Evolutionary conservation across 2,113 vertebrate genomes (phyloP).

Genomic region (Hippocampus guttulatus): DNA sequence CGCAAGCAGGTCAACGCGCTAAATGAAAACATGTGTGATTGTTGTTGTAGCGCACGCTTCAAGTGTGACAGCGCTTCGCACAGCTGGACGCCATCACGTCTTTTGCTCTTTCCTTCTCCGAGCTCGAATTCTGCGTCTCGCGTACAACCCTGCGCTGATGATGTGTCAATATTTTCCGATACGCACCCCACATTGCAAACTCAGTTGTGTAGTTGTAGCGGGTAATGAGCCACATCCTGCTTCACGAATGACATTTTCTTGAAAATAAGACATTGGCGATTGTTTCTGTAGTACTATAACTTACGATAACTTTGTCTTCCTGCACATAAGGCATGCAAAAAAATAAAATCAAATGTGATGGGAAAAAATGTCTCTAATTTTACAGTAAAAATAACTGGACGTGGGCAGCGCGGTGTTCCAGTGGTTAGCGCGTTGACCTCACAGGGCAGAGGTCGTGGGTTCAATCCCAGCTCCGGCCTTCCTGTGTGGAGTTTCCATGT

Average conservation of each 20-base stretch:
- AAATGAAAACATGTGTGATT: slow-evolving; percentile 5
- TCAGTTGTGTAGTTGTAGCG: background rate
- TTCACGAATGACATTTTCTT: background rate
- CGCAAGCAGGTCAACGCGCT: background rate
- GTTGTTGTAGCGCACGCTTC: background rate
- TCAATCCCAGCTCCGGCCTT: no score
- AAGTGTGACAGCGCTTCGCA: slow-evolving; percentile 1
- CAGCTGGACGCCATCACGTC: background rate
- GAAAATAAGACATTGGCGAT: no score
- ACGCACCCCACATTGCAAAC: background rate
- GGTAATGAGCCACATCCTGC: background rate
- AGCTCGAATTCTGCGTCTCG: background rate
- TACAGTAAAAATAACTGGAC: no score
- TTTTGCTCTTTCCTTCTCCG: background rate
- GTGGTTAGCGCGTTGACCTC: no score
- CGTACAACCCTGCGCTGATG: background rate
- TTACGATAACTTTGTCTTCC: no score
- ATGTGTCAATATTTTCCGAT: background rate
- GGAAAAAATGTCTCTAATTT: no score
- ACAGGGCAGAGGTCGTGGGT: no score
- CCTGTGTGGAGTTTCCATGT: no score
- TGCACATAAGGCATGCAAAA: no score
- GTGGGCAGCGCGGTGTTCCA: no score
- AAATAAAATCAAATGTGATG: no score
- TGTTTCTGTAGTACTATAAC: no score